These are phyloP conservation scores for Coleophora flavipennella DNA, from an alignment of 2,888 invertebrate species.

Conservation along the genomic window DNA sequence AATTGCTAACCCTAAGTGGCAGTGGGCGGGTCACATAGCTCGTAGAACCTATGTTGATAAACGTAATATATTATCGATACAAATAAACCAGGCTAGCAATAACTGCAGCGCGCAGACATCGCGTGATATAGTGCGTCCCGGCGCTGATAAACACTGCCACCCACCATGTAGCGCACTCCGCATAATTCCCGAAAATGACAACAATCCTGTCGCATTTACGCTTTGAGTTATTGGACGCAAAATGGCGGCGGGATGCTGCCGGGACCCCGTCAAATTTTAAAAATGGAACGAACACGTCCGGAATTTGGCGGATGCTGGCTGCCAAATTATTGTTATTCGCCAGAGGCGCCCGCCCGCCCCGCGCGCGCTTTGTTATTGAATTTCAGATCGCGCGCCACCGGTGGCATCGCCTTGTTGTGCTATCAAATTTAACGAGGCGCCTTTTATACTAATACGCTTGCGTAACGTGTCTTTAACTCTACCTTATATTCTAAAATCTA, in stretches of 20 bases:
- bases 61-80: no score
- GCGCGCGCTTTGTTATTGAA: conserved; percentile 57
- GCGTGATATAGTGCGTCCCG: conserved; percentile 58
- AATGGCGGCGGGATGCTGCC: conserved; percentile 29
- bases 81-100: conserved; percentile 36
- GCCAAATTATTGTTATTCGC: conserved; percentile 70
- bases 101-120: conserved; percentile 36
- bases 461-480: background rate
- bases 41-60: no score
- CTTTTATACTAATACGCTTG: background rate
- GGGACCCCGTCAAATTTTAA: conserved; percentile 69
- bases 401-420: conserved; percentile 37
- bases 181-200: conserved; percentile 67
- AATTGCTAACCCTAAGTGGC: no score
- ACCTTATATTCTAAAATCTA: background rate
- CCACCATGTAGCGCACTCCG: conserved; percentile 47
- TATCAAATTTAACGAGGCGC: conserved; percentile 30
- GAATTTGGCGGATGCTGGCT: conserved; percentile 59
- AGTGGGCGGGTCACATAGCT: no score
- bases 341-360: conserved; percentile 28
- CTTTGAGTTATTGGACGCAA: conserved; percentile 43
- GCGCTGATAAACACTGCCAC: conserved; percentile 60
- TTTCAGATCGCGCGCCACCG: conserved; percentile 50
- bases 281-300: conserved; percentile 65
- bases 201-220: conserved; percentile 58